phyloP scores from a whole-genome alignment of 2,888 invertebrate species.

The Tenthredo scrophulariae region DNA sequence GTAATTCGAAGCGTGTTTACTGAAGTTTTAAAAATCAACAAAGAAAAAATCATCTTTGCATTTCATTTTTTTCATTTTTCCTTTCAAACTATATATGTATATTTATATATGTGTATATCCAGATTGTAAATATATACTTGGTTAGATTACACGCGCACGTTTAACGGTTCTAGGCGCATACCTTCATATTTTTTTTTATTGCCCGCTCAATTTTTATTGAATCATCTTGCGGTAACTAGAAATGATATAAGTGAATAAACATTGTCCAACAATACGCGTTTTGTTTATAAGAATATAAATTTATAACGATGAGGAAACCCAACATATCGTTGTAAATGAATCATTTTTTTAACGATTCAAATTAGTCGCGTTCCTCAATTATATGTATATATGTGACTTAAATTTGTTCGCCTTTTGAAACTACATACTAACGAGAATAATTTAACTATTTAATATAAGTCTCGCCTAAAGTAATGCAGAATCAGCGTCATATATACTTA shows the following conservation, averaged over 20 bases:
- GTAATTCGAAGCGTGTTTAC: not conserved
- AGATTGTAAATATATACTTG: too few species aligned
- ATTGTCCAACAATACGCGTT: not conserved
- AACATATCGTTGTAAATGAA: conserved; percentile 2
- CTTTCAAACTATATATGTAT: too few species aligned
- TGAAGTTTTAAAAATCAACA: not conserved
- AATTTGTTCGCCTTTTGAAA: conserved; percentile 2
- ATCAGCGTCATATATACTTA: not conserved
- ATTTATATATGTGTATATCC: too few species aligned
- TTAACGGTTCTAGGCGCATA: too few species aligned
- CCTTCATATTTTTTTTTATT: too few species aligned
- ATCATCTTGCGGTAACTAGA: not conserved
- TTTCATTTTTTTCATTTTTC: too few species aligned
- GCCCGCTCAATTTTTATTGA: not conserved
- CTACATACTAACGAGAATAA: not conserved
- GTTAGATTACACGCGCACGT: too few species aligned
- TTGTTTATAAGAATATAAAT: not conserved
- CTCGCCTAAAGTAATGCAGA: not conserved
- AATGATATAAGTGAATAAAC: not conserved
- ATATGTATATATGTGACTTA: not conserved
- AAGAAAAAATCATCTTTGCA: not conserved
- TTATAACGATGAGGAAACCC: not conserved
- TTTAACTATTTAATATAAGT: not conserved
- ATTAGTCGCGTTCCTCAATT: not conserved
- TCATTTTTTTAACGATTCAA: not conserved